phyloP scores from a whole-genome alignment of 2,888 invertebrate genomes.

The Pachydiplax longipennis region DNA sequence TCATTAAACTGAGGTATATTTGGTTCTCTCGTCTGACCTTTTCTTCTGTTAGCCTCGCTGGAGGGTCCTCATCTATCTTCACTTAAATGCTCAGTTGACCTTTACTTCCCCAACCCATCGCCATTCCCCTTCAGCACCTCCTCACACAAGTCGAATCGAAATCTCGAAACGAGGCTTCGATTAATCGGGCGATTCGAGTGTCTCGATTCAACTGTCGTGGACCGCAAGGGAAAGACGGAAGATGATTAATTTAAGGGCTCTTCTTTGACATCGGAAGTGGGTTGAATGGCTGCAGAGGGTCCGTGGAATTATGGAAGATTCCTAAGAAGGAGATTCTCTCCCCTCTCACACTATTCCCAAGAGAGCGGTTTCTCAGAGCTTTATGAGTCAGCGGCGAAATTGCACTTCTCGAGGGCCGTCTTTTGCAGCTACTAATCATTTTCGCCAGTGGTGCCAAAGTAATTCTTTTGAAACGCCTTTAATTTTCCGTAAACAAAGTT shows the following conservation, averaged over 20 bases:
- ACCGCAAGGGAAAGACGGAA: background rate
- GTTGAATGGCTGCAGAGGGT: background rate
- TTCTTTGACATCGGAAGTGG: background rate
- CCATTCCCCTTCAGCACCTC: no score
- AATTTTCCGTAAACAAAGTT: no score
- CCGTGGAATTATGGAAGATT: background rate
- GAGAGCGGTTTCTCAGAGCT: slow-evolving; percentile 12
- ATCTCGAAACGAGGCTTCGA: background rate
- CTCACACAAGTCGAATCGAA: no score
- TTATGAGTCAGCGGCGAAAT: slow-evolving; percentile 12
- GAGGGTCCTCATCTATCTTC: no score
- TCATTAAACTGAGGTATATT: no score
- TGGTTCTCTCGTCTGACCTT: no score
- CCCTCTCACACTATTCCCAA: background rate
- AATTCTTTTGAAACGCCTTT: no score
- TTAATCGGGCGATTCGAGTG: background rate
- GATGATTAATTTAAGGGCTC: background rate
- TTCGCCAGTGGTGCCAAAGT: no score
- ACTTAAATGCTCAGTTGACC: no score
- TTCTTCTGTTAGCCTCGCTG: no score
- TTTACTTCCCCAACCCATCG: no score
- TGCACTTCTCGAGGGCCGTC: background rate
- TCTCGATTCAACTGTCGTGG: background rate
- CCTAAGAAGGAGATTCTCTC: background rate
- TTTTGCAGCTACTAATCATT: no score